phyloP scores from a whole-genome alignment of 2,113 vertebrate species.

The Salvelinus namaycush region DNA sequence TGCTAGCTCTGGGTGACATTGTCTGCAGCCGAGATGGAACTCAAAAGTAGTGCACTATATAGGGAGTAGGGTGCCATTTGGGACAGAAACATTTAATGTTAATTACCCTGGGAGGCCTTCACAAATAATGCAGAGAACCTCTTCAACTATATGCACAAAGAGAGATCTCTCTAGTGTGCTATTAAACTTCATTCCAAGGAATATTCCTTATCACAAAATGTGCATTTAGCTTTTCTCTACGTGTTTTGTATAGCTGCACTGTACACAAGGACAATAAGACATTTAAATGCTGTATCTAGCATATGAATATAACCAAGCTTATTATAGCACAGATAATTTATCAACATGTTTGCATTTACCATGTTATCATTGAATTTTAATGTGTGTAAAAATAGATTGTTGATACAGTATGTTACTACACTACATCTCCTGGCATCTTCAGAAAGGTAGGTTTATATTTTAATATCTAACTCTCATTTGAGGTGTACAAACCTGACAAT shows the following conservation, averaged over 20 bases:
- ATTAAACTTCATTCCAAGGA: conserved; percentile 64
- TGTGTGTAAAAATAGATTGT: too few species aligned
- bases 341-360: background rate
- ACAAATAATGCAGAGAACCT: conserved; percentile 27
- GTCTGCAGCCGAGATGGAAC: background rate
- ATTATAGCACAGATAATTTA: background rate
- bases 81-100: conserved; percentile 54
- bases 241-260: background rate
- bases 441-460: too few species aligned
- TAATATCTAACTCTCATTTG: too few species aligned
- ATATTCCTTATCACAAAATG: conserved; percentile 47
- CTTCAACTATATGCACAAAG: conserved; percentile 42
- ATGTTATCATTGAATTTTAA: background rate
- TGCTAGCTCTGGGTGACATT: conserved; percentile 37
- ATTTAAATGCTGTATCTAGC: background rate
- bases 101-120: conserved; percentile 40
- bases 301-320: background rate
- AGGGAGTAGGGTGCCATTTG: background rate
- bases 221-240: conserved; percentile 56
- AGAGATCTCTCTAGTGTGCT: conserved; percentile 43
- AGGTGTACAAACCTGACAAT: too few species aligned
- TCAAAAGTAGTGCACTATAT: too few species aligned
- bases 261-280: background rate
- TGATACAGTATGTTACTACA: too few species aligned
- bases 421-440: too few species aligned